Base-by-base conservation (phyloP, 2,888 invertebrate genomes). In the Serrognathus titanus region DNA sequence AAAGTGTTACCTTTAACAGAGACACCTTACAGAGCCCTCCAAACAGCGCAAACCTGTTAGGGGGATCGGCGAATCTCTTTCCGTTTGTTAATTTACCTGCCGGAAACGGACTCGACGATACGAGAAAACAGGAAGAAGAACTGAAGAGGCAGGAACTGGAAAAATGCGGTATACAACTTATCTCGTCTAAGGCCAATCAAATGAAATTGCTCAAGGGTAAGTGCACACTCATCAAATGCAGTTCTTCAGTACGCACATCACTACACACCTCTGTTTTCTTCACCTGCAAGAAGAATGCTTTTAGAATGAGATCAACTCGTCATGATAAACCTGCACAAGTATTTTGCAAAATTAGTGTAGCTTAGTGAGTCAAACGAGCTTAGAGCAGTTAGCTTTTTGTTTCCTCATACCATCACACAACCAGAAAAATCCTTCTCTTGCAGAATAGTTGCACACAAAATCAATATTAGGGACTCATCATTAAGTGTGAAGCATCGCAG, bases 1-100 rank as follows among this genome's bases (percentile, higher is more conserved):
- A 93, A 81, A 92, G 92, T 78, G 92, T 93, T 62, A 92, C 92
- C 60, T 93, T 92, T 80, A 90, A 93, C 78, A 81, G 89, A 59
- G 89, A 91, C 75, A 92, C 92, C 53, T 81, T 92, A 72, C 89
- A 89, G 65, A 92, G 92, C 69, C 91, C 92, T 59, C 90, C 91
- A 12, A 73, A 71, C 53, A 74, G 81, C 77, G 68, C 69, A 60
- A 57, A 68, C 41, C 50, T 59, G 13, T 61, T 62, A 38, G 62
- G 59, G 48, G 61, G 72, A 53, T 64, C 69, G 48, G 63, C 60
- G 36, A 69, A 59, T 53, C 62, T 74, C 51, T 71, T 75, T 58
- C 69, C 73, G 10, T 66, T 70, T 12, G 60, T 77, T 55, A 75
- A 77, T 66, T 73, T 72, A 39, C 69, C 75, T 41, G 76, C 76